Evolutionary conservation across 53 echinoderm and acorn worm species (phyloP), one percentile per base, ranked within the genome.

Genomic region (Patiria pectinifera): DNA sequence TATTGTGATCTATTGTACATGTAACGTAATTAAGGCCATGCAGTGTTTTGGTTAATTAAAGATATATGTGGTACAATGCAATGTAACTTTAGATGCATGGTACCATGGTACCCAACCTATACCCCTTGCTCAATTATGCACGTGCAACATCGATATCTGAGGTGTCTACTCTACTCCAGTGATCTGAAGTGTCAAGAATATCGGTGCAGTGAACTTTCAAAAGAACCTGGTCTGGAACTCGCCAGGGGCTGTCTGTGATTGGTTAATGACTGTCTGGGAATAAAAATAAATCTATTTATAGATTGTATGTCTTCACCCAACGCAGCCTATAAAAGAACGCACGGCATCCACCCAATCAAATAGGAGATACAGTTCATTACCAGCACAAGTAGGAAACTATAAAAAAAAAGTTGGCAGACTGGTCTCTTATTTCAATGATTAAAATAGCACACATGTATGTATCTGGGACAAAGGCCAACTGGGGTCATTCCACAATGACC

Each of bases 381-480:
- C 5, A 69, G 21, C 24, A 74, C 0, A 16, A 21, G 22, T 9
- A 74, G 74, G 24, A 24, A 58, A 49, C 82, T 53, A 8, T 6
- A 62, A 8, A 85, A 23, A 8, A 43, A 53, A 85, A 44, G 11
- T 63, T 46, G 44, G 66, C 66, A 66, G 66, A 18, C 63, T 21
- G 85, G 63, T 59, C 24, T 66, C 69, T 35, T 85, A 69, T 9
- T 85, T 69, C 45, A 15, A 69, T 12, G 44, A 79, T 45, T 74
- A 74, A 79, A 85, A 70, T 85, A 70, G 85, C n/a, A 44, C 24
- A 15, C 16, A 6, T 1, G 5, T 53, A 53, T 53, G 35, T 53
- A 83, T 83, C 83, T 83, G 14, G 83, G 61, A 60, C 62, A 83
- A 83, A 53, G 62, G 83, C 25, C 83, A 61, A 69, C 2, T 5